Evolutionary conservation across 2,113 vertebrate genomes (phyloP).

Genomic region (Calidris pygmaea): DNA sequence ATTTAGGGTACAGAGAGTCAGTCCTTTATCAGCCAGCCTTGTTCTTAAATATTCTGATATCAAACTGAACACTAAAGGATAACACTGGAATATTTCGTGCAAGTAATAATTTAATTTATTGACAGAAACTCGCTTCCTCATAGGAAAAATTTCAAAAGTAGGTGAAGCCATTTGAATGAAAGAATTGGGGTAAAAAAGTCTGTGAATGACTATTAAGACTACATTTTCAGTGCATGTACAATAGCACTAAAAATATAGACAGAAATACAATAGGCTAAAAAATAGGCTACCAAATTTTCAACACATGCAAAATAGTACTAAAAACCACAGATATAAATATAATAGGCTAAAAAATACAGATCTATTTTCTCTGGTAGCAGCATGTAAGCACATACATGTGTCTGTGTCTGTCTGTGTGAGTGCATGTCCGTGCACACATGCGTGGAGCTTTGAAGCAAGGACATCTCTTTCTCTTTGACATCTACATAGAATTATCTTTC

Average conservation of each 20-base stretch:
- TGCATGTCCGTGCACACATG: background rate
- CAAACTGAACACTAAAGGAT: background rate
- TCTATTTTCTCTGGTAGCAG: background rate
- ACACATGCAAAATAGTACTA: background rate
- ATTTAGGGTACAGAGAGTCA: conserved; percentile 6
- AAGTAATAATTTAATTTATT: conserved; percentile 9
- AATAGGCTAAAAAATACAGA: background rate
- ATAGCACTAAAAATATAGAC: background rate
- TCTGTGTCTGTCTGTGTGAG: background rate
- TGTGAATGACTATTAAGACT: background rate
- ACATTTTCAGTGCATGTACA: background rate
- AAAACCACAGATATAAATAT: background rate
- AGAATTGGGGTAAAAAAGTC: background rate
- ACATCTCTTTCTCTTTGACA: background rate
- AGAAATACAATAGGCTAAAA: background rate
- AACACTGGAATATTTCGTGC: background rate
- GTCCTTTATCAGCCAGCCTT: conserved; percentile 6
- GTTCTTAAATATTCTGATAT: conserved; percentile 27
- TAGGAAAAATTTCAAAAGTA: background rate
- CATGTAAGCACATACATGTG: background rate
- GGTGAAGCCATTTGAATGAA: background rate
- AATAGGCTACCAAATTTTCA: background rate
- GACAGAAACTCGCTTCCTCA: background rate
- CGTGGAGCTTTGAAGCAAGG: background rate
- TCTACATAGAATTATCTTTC: background rate